Evolutionary conservation across 2,888 invertebrate genomes (phyloP).

Genomic region (Ellobium chinense): DNA sequence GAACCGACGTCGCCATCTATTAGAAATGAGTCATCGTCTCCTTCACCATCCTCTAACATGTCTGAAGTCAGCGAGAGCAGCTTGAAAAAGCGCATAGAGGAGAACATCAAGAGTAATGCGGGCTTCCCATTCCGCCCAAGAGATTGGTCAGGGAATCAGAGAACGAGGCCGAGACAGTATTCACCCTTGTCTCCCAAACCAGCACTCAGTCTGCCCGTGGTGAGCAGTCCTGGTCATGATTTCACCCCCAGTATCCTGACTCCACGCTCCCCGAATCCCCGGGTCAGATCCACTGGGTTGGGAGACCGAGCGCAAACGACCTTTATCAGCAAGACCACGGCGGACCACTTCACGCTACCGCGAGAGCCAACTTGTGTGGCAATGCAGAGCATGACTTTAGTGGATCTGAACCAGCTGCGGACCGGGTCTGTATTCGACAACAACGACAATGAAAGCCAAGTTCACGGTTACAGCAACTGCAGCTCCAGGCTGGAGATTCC

Average conservation of each 20-base stretch:
- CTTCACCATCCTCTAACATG: neutral
- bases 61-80: slow-evolving; percentile 19
- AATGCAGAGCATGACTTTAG: neutral
- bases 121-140: neutral
- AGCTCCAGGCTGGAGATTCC: slow-evolving; percentile 1
- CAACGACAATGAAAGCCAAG: neutral
- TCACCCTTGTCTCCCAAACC: neutral
- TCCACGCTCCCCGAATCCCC: neutral
- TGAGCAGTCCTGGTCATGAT: neutral
- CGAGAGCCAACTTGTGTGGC: neutral
- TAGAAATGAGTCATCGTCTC: neutral
- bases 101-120: neutral
- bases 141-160: slow-evolving; percentile 1
- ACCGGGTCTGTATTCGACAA: slow-evolving; percentile 5
- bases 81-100: slow-evolving; percentile 18
- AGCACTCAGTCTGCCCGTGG: neutral
- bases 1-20: no score
- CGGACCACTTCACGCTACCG: slow-evolving; percentile 12
- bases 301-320: neutral
- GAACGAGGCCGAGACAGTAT: neutral
- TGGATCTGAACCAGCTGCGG: slow-evolving; percentile 6
- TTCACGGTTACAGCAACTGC: neutral
- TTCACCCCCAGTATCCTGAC: neutral
- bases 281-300: neutral
- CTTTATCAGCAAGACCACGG: slow-evolving; percentile 11